Percentiles rank a stretch among this genome's conserved stretches.
Conservation (phyloP, 37 sponge, comb jelly and placozoan species). For the Beroe ovata region DNA sequence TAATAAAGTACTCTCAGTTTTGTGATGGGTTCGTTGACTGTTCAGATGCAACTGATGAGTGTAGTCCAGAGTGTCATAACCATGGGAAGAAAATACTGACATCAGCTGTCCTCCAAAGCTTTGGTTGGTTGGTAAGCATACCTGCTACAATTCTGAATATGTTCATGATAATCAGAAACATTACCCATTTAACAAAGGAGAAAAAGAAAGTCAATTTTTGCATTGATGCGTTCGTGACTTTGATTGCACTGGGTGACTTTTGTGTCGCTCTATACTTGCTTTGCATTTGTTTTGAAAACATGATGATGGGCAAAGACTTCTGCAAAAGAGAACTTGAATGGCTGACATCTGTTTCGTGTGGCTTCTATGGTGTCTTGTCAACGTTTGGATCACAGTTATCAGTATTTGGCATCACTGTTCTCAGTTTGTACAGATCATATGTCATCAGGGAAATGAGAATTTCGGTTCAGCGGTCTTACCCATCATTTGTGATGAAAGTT, state of each 20-base stretch:
- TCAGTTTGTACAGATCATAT: constrained; percentile 13
- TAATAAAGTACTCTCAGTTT: not conserved
- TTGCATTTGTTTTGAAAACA: constrained; percentile 45
- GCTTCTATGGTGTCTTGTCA: constrained; percentile 32
- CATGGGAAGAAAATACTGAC: constrained; percentile 11
- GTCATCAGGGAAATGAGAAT: constrained; percentile 3
- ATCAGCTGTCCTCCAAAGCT: not conserved
- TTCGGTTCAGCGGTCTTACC: not conserved
- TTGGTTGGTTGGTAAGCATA: constrained; percentile 13
- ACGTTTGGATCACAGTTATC: constrained; percentile 56
- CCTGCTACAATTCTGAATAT: constrained; percentile 7
- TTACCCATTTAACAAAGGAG: not conserved
- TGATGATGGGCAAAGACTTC: not conserved
- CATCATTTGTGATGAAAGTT: not conserved
- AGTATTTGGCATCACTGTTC: not conserved
- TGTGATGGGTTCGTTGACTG: constrained; percentile 59
- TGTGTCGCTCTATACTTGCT: constrained; percentile 24
- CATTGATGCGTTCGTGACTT: not conserved
- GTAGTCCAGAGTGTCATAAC: constrained; percentile 11
- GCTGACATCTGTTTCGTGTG: constrained; percentile 22
- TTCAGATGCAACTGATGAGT: constrained; percentile 36
- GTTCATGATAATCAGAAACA: not conserved
- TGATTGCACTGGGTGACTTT: constrained; percentile 53
- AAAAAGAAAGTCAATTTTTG: not conserved
- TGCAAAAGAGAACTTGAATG: constrained; percentile 18